Percentiles rank a stretch among this genome's conserved stretches.
Conservation (phyloP, 1,140 invertebrate species). For the Latrodectus geometricus region DNA sequence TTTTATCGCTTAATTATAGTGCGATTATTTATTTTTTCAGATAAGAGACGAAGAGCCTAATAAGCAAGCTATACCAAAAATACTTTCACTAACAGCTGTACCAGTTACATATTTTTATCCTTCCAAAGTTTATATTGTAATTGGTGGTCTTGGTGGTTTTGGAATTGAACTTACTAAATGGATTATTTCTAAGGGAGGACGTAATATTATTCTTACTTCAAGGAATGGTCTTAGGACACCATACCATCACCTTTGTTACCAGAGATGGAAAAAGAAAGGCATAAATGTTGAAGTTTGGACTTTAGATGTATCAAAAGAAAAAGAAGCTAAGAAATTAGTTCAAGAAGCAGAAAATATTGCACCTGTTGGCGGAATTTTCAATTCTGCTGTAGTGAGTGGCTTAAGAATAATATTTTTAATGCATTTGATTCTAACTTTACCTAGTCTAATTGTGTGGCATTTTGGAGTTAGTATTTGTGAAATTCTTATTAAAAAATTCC, state of each 20-base stretch:
- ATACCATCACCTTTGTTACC: slow-evolving; percentile 70
- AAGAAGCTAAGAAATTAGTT: slow-evolving; percentile 80
- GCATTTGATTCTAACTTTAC: too few relatives aligned
- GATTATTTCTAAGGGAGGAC: slow-evolving; percentile 72
- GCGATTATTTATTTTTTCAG: not conserved
- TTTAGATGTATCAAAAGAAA: slow-evolving; percentile 74
- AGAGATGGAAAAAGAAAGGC: slow-evolving; percentile 77
- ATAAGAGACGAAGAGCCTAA: slow-evolving; percentile 66
- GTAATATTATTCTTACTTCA: slow-evolving; percentile 72
- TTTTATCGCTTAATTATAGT: too few relatives aligned
- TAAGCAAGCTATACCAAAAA: slow-evolving; percentile 62
- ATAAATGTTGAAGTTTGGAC: slow-evolving; percentile 80
- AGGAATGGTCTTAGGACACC: slow-evolving; percentile 71
- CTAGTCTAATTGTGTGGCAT: too few relatives aligned
- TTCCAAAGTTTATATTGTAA: slow-evolving; percentile 70
- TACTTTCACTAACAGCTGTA: slow-evolving; percentile 66
- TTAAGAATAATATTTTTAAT: too few relatives aligned
- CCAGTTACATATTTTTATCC: slow-evolving; percentile 69
- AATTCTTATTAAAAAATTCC: too few relatives aligned
- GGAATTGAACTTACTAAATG: slow-evolving; percentile 74
- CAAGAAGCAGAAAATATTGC: slow-evolving; percentile 76
- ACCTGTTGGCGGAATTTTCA: slow-evolving; percentile 93
- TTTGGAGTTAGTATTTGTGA: too few relatives aligned
- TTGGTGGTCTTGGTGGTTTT: slow-evolving; percentile 74
- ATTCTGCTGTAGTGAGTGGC: slow-evolving; percentile 84